Conservation (phyloP, 2,797 vertebrate genomes). For the Aeoliscus strigatus region DNA sequence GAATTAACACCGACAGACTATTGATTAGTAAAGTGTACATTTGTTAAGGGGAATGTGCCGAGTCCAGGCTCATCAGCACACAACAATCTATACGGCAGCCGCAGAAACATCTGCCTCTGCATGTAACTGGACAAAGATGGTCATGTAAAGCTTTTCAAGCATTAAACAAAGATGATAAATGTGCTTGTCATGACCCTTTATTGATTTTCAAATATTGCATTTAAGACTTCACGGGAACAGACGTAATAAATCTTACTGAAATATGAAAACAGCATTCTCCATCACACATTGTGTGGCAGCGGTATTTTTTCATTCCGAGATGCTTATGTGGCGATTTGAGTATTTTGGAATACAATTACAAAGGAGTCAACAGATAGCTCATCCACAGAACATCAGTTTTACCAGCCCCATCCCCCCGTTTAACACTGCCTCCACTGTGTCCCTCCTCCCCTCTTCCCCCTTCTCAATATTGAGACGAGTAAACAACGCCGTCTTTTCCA, state of each 20-base stretch:
- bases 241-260: constrained; percentile 49
- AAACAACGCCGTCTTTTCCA: constrained; percentile 58
- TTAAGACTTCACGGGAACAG: constrained; percentile 45
- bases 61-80: constrained; percentile 45
- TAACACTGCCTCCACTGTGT: constrained; percentile 49
- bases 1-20: constrained; percentile 64
- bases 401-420: constrained; percentile 53
- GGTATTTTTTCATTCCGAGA: constrained; percentile 16
- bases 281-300: background rate
- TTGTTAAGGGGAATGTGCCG: constrained; percentile 34
- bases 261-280: constrained; percentile 11
- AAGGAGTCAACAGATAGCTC: constrained; percentile 32
- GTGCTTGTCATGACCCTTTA: constrained; percentile 47
- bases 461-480: constrained; percentile 54
- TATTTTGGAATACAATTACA: constrained; percentile 59
- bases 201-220: constrained; percentile 59
- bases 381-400: constrained; percentile 38
- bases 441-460: constrained; percentile 17
- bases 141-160: constrained; percentile 36
- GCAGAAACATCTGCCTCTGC: constrained; percentile 37
- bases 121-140: constrained; percentile 58
- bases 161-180: constrained; percentile 71
- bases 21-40: constrained; percentile 66
- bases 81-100: constrained; percentile 62
- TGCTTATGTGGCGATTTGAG: constrained; percentile 29